Base-by-base conservation (phyloP, 92 coral and sea anemone genomes). In the Epizoanthus stellaris region DNA sequence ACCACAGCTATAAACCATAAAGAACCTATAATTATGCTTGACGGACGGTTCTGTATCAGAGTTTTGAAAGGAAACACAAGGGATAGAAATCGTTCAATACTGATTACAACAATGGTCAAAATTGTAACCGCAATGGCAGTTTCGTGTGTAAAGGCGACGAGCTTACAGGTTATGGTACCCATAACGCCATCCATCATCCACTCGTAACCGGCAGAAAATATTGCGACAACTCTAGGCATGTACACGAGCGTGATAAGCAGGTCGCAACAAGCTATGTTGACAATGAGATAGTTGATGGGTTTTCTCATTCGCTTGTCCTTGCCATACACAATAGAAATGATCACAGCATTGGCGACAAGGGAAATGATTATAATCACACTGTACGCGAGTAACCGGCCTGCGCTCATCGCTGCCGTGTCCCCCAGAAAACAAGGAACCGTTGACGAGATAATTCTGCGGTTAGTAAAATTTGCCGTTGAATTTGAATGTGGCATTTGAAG, bases 201-300 rank as follows among this genome's bases (percentile, higher is more conserved):
- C 62, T 84, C 67, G 71, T 77, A 90, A 6, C 95, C 95, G 14
- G 73, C 81, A 13, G 81, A 76, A 15, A 87, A 75, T 4, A 92
- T 80, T 42, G 82, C 87, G 16, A 92, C 38, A 30, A 92, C 89
- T 56, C 95, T 77, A 8, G 93, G 95, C 95, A 92, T 92, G 76
- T 92, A 92, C 21, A 86, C 84, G 11, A 76, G 20, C 1, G 89
- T 92, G 34, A 92, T 86, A 8, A 89, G 42, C 13, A 92, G 70
- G 70, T 92, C 95, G 30, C 91, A 87, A 60, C 82, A 64, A 34
- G 91, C 89, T 83, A 92, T 92, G 66, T 89, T 92, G 15, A 92
- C 85, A 6, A 92, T 87, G 70, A 92, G 84, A 66, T 77, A 87
- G 61, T 92, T 85, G 49, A 90, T 90, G 9, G 93, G 72, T 67